Evolutionary conservation across 2,797 vertebrate species (phyloP).

Genomic region (Channa striata): DNA sequence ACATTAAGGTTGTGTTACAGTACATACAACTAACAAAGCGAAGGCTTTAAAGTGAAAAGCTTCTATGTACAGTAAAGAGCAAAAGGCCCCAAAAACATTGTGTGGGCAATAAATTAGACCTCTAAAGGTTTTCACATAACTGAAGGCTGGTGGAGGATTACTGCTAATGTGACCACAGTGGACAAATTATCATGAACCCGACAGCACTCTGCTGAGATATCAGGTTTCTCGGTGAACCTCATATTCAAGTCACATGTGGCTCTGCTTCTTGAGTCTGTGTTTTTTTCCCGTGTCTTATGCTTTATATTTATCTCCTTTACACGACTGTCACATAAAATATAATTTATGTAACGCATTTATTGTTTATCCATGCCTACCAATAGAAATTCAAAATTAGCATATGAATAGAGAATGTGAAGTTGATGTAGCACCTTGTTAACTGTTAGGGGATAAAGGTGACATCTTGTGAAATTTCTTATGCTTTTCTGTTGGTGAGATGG

Average conservation of each 20-base stretch:
- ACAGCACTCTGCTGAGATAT: neutral
- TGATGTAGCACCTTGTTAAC: too few species aligned
- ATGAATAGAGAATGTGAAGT: too few species aligned
- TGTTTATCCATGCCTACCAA: neutral
- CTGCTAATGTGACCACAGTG: neutral
- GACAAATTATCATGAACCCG: neutral
- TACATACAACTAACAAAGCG: neutral
- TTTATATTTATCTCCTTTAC: slow-evolving; percentile 10
- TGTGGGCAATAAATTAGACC: too few species aligned
- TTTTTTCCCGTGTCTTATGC: slow-evolving; percentile 1
- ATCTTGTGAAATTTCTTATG: too few species aligned
- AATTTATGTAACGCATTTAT: neutral
- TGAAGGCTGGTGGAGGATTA: neutral
- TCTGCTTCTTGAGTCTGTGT: neutral
- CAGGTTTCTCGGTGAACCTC: neutral
- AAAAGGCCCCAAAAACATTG: neutral
- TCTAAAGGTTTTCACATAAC: neutral
- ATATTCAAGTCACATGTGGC: slow-evolving; percentile 9
- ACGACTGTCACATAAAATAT: slow-evolving; percentile 2
- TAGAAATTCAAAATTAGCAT: neutral
- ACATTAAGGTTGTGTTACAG: neutral
- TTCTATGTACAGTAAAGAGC: neutral
- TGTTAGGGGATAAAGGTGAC: too few species aligned
- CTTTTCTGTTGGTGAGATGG: too few species aligned
- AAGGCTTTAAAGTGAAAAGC: neutral